Base-by-base conservation (phyloP, 2,888 invertebrate species). In the Caprella mutica region DNA sequence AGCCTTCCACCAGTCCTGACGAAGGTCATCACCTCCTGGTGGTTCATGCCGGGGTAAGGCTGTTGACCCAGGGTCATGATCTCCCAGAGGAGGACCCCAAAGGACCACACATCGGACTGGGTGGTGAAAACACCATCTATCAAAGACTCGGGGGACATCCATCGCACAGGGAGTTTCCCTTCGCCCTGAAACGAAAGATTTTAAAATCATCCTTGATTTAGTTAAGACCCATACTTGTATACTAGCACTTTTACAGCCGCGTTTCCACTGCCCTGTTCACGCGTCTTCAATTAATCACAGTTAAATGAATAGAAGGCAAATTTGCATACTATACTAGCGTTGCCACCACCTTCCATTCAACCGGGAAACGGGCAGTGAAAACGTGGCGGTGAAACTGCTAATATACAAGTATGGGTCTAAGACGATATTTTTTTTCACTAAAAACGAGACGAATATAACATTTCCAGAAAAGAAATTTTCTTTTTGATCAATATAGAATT, bases 81-180 rank as follows among this genome's bases (percentile, higher is more conserved):
- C 78, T 98, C 98, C 94, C 96, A 97, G 70, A 94, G 81, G 3
- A 97, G 76, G 0, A 97, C 75, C 0, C 86, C 89, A 75, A 90
- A 91, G 0, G 90, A 84, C 96, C 96, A 96, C 4, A 96, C 93
- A 72, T 97, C 97, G 0, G 92, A 91, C 71, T 96, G 94, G 51
- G 88, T 87, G 0, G 94, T 93, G 72, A 96, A 98, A 1, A 96
- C 86, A 0, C 96, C 94, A 71, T 96, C 94, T 1, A 91, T 84
- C 12, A 97, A 75, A 24, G 93, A 91, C 74, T 98, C 98, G 1
- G 96, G 96, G 0, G 94, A 85, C 94, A 98, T 96, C 97, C 97
- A 97, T 39, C 74, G 69, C 29, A 65, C 60, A 2, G 61, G 65
- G 14, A 61, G 33, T 26, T 60, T 40, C 5, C 63, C 63, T 42